Evolutionary conservation across 1,140 invertebrate species (phyloP).

Genomic region (Cataglyphis hispanica): DNA sequence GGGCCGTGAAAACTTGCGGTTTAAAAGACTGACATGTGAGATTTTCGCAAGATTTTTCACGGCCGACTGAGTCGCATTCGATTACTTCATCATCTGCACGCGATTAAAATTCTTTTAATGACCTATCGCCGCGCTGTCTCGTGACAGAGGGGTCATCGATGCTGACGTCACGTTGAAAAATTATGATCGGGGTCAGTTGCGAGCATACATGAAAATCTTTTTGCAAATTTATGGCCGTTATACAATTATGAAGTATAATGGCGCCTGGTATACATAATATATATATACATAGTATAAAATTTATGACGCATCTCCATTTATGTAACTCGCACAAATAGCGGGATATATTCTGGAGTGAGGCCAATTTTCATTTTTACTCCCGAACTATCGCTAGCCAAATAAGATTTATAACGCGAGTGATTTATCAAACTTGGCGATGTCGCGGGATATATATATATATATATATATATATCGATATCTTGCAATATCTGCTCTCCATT

Average conservation of each 20-base stretch:
- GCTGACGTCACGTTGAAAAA: background rate
- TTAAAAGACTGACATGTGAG: slow-evolving; percentile 20
- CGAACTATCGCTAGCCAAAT: slow-evolving; percentile 29
- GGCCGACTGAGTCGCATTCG: slow-evolving; percentile 22
- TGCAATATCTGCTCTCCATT: slow-evolving; percentile 16
- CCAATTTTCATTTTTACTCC: slow-evolving; percentile 42
- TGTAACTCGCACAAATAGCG: slow-evolving; percentile 23
- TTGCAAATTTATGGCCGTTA: slow-evolving; percentile 7
- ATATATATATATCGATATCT: background rate
- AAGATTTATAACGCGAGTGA: slow-evolving; percentile 21
- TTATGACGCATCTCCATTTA: background rate
- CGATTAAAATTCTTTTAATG: background rate
- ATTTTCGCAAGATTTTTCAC: slow-evolving; percentile 59
- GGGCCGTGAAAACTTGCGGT: slow-evolving; percentile 22
- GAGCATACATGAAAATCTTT: background rate
- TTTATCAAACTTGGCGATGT: slow-evolving; percentile 39
- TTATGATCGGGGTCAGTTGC: background rate
- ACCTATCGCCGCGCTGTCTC: background rate
- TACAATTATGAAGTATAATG: background rate
- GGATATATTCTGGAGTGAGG: slow-evolving; percentile 30
- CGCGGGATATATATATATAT: too few species aligned
- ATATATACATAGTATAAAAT: slow-evolving; percentile 15
- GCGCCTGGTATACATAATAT: background rate
- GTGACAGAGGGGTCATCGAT: background rate
- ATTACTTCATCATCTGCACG: background rate